Conservation (phyloP, 2,797 vertebrate genomes). For the Siniperca undulata region DNA sequence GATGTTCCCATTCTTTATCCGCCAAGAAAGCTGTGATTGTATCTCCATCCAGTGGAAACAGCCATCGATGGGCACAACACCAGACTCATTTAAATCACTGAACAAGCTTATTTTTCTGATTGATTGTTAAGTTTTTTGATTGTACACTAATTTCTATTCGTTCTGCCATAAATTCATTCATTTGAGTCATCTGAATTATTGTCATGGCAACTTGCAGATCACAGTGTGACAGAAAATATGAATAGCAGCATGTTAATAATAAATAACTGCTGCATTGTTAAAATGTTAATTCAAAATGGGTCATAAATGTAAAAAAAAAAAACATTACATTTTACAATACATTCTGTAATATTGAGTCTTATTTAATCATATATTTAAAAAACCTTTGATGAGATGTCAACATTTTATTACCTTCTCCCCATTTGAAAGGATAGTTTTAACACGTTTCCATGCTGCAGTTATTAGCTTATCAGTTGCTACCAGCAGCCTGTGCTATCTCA, state of each 20-base stretch:
- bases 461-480: constrained; percentile 40
- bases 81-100: too few relatives aligned
- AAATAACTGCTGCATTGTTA: background rate
- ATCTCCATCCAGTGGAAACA: too few relatives aligned
- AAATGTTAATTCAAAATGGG: background rate
- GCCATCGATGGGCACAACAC: too few relatives aligned
- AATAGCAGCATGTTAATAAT: constrained; percentile 6
- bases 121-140: background rate
- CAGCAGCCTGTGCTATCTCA: constrained; percentile 29
- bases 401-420: background rate
- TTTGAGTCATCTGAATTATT: background rate
- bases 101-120: too few relatives aligned
- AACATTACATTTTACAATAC: background rate
- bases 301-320: background rate
- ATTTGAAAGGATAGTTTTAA: constrained; percentile 18
- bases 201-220: background rate
- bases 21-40: too few relatives aligned
- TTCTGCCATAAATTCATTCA: background rate
- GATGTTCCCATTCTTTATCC: too few relatives aligned
- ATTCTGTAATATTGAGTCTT: background rate
- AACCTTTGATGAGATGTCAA: background rate
- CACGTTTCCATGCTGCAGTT: constrained; percentile 12
- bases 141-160: background rate
- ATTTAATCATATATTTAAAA: background rate
- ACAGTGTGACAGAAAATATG: background rate